Evolutionary conservation across 2,113 vertebrate genomes (phyloP).

Genomic region (Malurus elegans): DNA sequence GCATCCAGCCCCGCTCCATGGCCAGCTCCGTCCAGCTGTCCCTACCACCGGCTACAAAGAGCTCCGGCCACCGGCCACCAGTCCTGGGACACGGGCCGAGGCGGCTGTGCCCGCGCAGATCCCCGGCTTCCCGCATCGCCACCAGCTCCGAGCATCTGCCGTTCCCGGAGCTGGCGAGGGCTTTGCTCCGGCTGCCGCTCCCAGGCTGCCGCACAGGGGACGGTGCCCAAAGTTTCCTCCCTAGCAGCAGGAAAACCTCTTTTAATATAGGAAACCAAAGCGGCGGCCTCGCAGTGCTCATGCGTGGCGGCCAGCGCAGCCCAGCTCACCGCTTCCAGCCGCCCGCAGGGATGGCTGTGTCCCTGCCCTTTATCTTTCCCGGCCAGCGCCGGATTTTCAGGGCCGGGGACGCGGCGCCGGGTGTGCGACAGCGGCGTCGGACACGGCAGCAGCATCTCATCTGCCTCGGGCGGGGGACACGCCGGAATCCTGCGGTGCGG

Average conservation of each 20-base stretch:
- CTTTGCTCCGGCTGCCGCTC: neutral
- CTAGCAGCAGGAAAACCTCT: slow-evolving; percentile 1
- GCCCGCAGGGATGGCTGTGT: neutral
- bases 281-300: neutral
- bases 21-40: neutral
- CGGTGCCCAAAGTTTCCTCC: slow-evolving; percentile 33
- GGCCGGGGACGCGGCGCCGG: rapidly evolving
- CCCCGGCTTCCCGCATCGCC: neutral
- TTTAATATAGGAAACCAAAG: neutral
- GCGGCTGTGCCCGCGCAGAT: neutral
- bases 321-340: neutral
- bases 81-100: neutral
- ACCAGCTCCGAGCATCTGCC: neutral
- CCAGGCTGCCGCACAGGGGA: neutral
- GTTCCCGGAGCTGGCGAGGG: neutral
- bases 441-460: neutral
- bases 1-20: neutral
- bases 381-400: neutral
- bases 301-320: neutral
- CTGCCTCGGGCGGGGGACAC: neutral
- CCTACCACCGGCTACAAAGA: neutral
- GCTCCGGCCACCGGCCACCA: neutral
- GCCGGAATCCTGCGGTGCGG: neutral
- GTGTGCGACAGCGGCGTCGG: neutral
- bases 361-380: neutral